Evolutionary conservation across 2,113 vertebrate genomes (phyloP), one percentile per base, ranked within the genome.

Genomic region (Sander lucioperca): DNA sequence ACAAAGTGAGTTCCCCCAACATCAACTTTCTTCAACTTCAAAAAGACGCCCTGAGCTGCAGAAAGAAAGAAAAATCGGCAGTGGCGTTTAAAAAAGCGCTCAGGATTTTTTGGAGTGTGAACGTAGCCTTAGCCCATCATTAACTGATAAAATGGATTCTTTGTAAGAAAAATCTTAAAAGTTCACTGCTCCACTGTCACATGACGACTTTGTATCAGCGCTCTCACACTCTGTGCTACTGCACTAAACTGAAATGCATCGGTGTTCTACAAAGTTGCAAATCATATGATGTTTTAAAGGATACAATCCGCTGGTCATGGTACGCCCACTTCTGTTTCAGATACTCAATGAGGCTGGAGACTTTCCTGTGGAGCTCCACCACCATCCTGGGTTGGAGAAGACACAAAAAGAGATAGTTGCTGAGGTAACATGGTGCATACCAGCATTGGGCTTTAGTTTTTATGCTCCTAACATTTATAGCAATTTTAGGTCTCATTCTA

Each of bases 341-440:
- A 87, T 99, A 99, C 69, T 99, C 98, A 19, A 99, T 99, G 74
- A 99, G 97, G 86, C 97, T 98, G 90, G 98, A 99, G 19, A 99
- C 97, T 83, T 99, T 99, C 27, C 98, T 95, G 86, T 99, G 98
- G 8, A 99, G 95, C 87, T 99, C 98, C 85, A 99, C 97, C 0
- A 99, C 97, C 98, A 99, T 99, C 94, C 98, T 99, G 0, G 0
- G 27, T 48, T n/a, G 2, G 53, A 67, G 70, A 69, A 74, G 2
- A 79, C 6, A 68, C 15, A 82, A 65, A 48, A 69, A 65, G 2
- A 39, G 21, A 47, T 14, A 33, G 43, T n/a, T 25, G 36, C 66
- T 30, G 48, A 13, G 7, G 18, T 57, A 36, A 65, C 39, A 39
- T 18, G 47, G 36, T 15, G 5, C 2, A 18, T 1, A 66, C 23